Percentiles rank a stretch among this genome's conserved stretches.
These are phyloP conservation scores for Apomyelois bistriatella DNA, from an alignment of 2,888 invertebrate species.

Conservation along the genomic window DNA sequence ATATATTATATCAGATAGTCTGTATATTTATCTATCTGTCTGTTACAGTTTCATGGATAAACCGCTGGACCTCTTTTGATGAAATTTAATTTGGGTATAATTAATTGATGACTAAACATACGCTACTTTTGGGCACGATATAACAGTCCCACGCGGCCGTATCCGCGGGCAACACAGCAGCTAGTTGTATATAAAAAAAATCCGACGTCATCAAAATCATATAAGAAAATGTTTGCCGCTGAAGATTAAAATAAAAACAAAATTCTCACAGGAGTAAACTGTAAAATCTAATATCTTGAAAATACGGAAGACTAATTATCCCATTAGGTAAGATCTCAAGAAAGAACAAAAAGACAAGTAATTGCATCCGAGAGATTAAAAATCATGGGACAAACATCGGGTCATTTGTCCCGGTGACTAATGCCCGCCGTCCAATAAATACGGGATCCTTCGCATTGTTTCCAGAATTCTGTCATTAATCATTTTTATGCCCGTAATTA, in stretches of 20 bases:
- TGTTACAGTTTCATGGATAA: too few relatives aligned
- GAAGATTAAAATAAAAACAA: neutral
- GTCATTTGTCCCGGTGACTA: constrained; percentile 69
- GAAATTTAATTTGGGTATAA: too few relatives aligned
- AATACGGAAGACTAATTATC: neutral
- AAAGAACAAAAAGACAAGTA: constrained; percentile 12
- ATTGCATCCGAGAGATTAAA: constrained; percentile 32
- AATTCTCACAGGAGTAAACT: neutral
- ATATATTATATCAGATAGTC: too few relatives aligned
- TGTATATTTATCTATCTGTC: too few relatives aligned
- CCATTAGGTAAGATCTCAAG: neutral
- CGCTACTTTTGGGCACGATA: too few relatives aligned
- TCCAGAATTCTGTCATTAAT: constrained; percentile 69
- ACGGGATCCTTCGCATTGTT: constrained; percentile 65
- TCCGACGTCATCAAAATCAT: too few relatives aligned
- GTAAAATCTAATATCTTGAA: neutral
- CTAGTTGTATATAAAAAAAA: too few relatives aligned
- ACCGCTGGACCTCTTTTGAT: too few relatives aligned
- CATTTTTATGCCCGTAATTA: constrained; percentile 77
- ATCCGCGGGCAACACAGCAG: too few relatives aligned
- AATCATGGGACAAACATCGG: constrained; percentile 47
- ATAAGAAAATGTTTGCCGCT: too few relatives aligned
- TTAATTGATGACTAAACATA: too few relatives aligned
- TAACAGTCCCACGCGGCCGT: too few relatives aligned
- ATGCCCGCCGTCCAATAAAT: constrained; percentile 69